phyloP scores from a whole-genome alignment of 2,113 vertebrate species.

The Chrysemys picta region DNA sequence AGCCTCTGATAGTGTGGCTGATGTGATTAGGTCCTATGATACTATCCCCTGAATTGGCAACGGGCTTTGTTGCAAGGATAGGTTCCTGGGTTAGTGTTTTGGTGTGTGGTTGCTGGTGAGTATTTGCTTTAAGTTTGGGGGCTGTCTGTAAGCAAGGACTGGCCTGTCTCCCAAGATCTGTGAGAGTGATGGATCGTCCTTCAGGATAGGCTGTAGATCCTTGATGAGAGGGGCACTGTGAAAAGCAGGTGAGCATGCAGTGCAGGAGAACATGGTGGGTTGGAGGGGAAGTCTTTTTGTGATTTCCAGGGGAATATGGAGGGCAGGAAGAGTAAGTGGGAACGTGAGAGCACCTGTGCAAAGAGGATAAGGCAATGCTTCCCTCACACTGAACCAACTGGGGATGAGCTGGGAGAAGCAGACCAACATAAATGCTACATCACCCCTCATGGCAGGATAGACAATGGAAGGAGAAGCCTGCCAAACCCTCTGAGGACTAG shows the following conservation, averaged over 20 bases:
- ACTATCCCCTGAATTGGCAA: no score
- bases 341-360: not conserved
- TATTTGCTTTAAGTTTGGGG: no score
- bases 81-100: no score
- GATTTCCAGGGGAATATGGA: not conserved
- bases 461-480: not conserved
- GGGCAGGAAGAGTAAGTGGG: not conserved
- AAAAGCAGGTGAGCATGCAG: not conserved
- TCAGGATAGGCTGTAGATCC: no score
- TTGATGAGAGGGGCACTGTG: no score
- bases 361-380: not conserved
- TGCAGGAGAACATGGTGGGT: not conserved
- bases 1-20: no score
- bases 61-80: no score
- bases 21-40: no score
- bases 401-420: not conserved
- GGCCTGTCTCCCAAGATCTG: no score
- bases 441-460: not conserved
- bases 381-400: not conserved
- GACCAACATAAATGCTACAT: not conserved
- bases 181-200: no score
- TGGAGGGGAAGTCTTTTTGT: not conserved
- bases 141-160: no score
- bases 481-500: not conserved
- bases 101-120: no score